Percentiles rank a stretch among this genome's conserved stretches.
phyloP scores from a whole-genome alignment of 2,888 invertebrate genomes.

The Cartodere bifasciata region DNA sequence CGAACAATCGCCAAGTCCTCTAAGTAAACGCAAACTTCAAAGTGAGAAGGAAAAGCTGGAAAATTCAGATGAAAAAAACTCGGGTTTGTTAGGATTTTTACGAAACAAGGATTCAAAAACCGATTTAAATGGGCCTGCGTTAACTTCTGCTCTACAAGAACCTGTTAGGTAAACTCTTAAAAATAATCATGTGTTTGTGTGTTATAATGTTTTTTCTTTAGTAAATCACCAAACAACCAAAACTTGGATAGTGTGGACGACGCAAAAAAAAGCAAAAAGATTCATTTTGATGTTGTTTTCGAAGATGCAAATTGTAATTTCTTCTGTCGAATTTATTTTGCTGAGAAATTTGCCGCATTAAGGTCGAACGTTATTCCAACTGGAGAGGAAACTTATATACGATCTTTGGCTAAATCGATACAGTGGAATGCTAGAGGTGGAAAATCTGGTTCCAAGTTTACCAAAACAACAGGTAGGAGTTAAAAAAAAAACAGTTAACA shows the following conservation, averaged over 20 bases:
- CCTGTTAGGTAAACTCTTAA: conserved; percentile 7
- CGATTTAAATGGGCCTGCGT: conserved; percentile 10
- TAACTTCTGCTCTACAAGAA: conserved; percentile 6
- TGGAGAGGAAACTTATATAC: conserved; percentile 65
- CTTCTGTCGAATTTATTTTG: conserved; percentile 82
- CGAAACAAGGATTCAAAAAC: conserved; percentile 27
- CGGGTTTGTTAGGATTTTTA: conserved; percentile 31
- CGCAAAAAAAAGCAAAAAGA: conserved; percentile 28
- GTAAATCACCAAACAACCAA: conserved; percentile 3
- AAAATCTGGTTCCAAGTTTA: conserved; percentile 93
- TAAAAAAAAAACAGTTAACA: no score
- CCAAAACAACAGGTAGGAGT: conserved; percentile 77
- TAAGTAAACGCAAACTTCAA: conserved; percentile 35
- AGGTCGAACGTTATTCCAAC: conserved; percentile 37
- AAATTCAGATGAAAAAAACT: conserved; percentile 25
- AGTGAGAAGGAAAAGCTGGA: conserved; percentile 33
- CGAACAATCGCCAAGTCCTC: conserved; percentile 38
- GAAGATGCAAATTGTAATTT: conserved; percentile 62
- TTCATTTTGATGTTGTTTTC: conserved; percentile 45
- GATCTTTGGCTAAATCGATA: conserved; percentile 72
- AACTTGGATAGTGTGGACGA: conserved; percentile 24
- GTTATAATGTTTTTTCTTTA: conserved; percentile 3
- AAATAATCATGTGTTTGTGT: no score
- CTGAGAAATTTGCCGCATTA: conserved; percentile 78
- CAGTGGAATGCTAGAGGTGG: conserved; percentile 94